Base-by-base conservation (phyloP, 1,140 invertebrate genomes). In the Eciton burchellii region DNA sequence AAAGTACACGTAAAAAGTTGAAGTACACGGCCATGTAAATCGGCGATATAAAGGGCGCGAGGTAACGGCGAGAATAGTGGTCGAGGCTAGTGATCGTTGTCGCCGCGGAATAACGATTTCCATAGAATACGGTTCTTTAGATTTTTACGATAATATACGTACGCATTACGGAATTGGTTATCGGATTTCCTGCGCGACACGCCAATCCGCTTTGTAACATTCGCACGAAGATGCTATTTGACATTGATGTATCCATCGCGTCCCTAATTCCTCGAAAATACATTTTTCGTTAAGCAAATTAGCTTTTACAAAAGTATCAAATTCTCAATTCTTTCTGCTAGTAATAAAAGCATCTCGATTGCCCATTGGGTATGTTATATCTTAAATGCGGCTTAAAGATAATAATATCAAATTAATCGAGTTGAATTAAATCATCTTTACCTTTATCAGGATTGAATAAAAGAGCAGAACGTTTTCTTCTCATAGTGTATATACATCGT, bases 111-210 rank as follows among this genome's bases (percentile, higher is more conserved):
- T 77, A 56, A 14, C 35, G 63, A 68, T 77, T 56, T 77, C 24
- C 41, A 21, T 63, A 19, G 62, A 43, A 77, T 56, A 56, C 1
- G 21, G 29, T 24, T 77, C 35, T 74, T 74, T 29, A 45, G 62
- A 77, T 56, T 56, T 77, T 77, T 77, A 77, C 12, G 62, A 62
- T 56, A 54, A 77, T 68, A 68, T 1, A 21, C 63, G 21, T 19
- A 56, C 35, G 62, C 43, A 49, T n/a, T 63, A 49, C 4, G 11
- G 16, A 41, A 16, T 35, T 41, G n/a, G 16, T 56, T 41, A 77
- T 77, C 63, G 49, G 52, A 56, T 29, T 68, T 77, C 16, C 21
- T 56, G 16, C 52, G 62, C 43, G 35, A 54, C 11, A 47, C 16
- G 19, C 66, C 16, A 29, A 8, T 14, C 11, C 11, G 21, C 49